Evolutionary conservation across 2,113 vertebrate genomes (phyloP).

Genomic region (Rhineura floridana): DNA sequence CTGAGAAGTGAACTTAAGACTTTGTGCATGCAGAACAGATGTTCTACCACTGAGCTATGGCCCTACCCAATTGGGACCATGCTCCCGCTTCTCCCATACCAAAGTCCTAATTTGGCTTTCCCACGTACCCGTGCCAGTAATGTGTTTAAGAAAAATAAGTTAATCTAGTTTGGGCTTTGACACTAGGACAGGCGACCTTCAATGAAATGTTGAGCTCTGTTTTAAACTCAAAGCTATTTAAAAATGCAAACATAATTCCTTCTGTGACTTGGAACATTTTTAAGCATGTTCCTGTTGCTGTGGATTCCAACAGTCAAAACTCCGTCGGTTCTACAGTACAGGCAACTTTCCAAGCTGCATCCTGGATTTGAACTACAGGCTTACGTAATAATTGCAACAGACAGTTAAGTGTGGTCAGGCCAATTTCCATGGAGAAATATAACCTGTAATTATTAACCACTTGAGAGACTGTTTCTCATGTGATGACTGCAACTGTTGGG

Average conservation of each 20-base stretch:
- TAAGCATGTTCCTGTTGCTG: neutral
- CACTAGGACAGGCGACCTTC: neutral
- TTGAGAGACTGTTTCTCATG: neutral
- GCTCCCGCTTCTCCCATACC: neutral
- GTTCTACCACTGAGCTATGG: no score
- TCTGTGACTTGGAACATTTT: neutral
- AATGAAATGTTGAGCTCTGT: neutral
- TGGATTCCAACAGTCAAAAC: neutral
- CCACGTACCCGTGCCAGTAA: no score
- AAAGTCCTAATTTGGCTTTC: neutral
- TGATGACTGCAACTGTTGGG: neutral
- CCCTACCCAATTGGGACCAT: neutral
- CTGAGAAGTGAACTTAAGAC: neutral
- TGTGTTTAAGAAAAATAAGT: neutral
- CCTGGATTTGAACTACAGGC: neutral
- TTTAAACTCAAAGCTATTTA: neutral
- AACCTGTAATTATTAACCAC: conserved; percentile 1
- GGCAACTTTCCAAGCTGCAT: neutral
- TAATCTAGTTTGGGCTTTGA: neutral
- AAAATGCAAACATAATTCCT: no score
- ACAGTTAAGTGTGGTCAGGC: neutral
- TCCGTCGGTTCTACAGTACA: neutral
- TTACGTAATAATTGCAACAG: neutral
- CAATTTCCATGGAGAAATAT: neutral
- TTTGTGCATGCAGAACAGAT: no score